Evolutionary conservation across 2,797 vertebrate genomes (phyloP), one percentile per base, ranked within the genome.

Genomic region (Megaceryle alcyon): DNA sequence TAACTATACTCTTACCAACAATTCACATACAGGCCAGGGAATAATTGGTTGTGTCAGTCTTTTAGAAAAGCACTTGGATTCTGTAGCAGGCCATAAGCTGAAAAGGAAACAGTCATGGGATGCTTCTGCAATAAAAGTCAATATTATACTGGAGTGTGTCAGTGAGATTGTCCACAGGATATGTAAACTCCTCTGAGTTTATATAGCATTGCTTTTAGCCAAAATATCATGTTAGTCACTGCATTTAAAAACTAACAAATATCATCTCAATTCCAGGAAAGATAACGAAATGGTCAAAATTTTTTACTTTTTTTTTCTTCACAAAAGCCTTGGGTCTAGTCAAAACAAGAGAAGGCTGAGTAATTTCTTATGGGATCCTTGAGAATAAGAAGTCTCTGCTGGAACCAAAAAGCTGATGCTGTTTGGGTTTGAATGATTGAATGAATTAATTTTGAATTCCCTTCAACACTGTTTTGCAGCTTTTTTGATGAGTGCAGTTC

Each of bases 91-190:
- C 35, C 46, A 25, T 53, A 81, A 71, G 77, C 28, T 88, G 37
- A 81, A 72, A 72, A 72, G 64, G 28, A 88, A 92, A 41, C 10
- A 57, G 53, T 88, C 49, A 78, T 54, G 49, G 37, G 48, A 70
- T 86, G 18, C 39, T 94, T 85, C 92, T 91, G 49, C 68, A 89
- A 20, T 82, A 60, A 80, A 92, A 51, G 23, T 29, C 89, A 73
- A 56, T 86, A 59, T 9, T 12, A 13, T 73, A 41, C n/a, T 70
- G 59, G 13, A 84, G 39, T 28, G 16, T 35, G 19, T 86, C 80
- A 88, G 78, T 90, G 46, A 88, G 72, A 70, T 91, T 93, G 51
- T 82, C 29, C 7, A 39, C 13, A 59, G 87, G 78, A 60, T 85
- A 41, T 4, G 12, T 69, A 31, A 79, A 87, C 28, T 91, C 5